Base-by-base conservation (phyloP, 2,113 vertebrate genomes). In the Calonectris borealis region DNA sequence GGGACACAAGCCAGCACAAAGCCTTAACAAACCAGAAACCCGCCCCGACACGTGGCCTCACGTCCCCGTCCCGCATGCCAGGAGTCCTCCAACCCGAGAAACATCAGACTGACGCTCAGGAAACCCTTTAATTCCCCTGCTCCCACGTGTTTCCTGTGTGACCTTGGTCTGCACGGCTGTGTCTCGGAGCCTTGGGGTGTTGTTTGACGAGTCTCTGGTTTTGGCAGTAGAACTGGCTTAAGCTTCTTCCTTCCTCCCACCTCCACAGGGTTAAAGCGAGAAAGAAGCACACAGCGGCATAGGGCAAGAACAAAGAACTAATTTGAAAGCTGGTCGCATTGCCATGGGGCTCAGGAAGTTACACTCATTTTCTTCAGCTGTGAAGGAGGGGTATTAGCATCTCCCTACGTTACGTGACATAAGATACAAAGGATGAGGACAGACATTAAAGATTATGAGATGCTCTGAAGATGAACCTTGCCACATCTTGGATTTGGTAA, bases 161-260 rank as follows among this genome's bases (percentile, higher is more conserved):
- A 93, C 48, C 76, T 9, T 32, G 19, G 49, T 34, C 27, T 40
- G 55, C 69, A n/a, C 3, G 8, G 73, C 78, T 64, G 10, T 16
- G 31, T 32, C 78, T 84, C 11, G 3, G 57, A 90, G 73, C 60
- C 34, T 22, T 3, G 12, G 48, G 58, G 38, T n/a, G 61, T 64
- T 92, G 80, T 22, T 80, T 93, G 52, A 61, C 1, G 1, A 24
- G 29, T 34, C 61, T 89, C 61, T 61, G 54, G 29, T 68, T 78
- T 66, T 60, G 55, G 61, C 69, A 82, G 77, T 21, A 71, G 60
- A 88, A 82, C 24, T 75, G 72, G 38, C 77, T 91, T 32, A 52
- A 82, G 40, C 32, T 72, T 40, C 69, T 89, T 94, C 86, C 93
- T 95, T 81, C 83, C 80, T 95, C 77, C 44, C 84, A 57, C 84